Base-by-base conservation (phyloP, 2,113 vertebrate genomes). In the Bubo blakistoni region DNA sequence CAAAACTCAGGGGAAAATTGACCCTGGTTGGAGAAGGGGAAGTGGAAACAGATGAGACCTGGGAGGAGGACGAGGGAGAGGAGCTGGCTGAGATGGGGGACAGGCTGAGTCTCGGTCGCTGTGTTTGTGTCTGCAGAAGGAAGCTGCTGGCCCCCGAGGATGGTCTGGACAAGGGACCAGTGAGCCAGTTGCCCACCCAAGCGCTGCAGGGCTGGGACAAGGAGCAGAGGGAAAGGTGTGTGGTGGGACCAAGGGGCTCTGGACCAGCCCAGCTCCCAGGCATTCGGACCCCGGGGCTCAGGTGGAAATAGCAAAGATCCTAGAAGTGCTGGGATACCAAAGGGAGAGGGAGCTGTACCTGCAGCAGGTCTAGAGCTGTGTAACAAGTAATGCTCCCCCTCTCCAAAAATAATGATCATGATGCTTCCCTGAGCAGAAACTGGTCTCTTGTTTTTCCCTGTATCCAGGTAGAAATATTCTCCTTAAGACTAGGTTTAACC, bases 141-240 rank as follows among this genome's bases (percentile, higher is more conserved):
- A 97, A 72, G 88, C 18, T 36, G 13, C 85, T 51, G 19, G 86
- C 96, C 38, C 70, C 83, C 0, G 95, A 95, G 0, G 98, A 98
- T 12, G 97, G 78, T 4, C 78, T 97, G 34, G 98, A 97, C 4
- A 77, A 98, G 46, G 78, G 27, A 46, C 34, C 14, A 4, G 4
- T 2, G 65, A 52, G 86, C 3, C 97, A 96, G 59, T 95, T 97
- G 12, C 51, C 95, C 67, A 1, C 62, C 97, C 66, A 21, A 46
- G 98, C 96, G 11, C 99, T 95, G 86, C 97, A 92, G 6, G 94
- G 91, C 65, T 98, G 98, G 78, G 36, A 97, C 2, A 4, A 90
- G 47, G 58, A 86, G 81, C 88, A 81, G 57, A 90, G 13, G 20
- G 58, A 85, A 71, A 93, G 94, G 95, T 97, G 21, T 0, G 66